Evolutionary conservation across 2,888 invertebrate genomes (phyloP).

Genomic region (Agrochola macilenta): DNA sequence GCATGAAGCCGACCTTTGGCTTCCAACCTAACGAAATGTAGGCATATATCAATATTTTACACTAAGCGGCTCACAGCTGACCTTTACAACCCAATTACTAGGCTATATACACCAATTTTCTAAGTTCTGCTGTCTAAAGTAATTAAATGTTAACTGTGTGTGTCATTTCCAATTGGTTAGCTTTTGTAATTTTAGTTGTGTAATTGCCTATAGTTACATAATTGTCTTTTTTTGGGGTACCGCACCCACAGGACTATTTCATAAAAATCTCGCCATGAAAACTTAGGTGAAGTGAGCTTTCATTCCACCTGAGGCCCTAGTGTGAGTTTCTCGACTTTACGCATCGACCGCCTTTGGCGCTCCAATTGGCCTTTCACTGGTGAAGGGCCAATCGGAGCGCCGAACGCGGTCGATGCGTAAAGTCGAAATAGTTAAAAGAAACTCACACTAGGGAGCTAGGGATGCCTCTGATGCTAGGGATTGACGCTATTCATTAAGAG

Average conservation of each 20-base stretch:
- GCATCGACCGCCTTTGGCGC: too few species aligned
- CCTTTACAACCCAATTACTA: constrained; percentile 35
- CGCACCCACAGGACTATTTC: neutral
- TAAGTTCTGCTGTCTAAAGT: constrained; percentile 4
- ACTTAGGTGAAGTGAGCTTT: too few species aligned
- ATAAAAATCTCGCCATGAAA: too few species aligned
- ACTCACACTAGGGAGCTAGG: too few species aligned
- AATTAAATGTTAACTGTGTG: constrained; percentile 35
- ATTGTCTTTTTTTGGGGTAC: constrained; percentile 1
- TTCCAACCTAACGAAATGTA: neutral
- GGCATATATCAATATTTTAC: constrained; percentile 7
- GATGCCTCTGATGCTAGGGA: too few species aligned
- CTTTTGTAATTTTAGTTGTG: constrained; percentile 11
- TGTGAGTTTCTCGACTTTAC: too few species aligned
- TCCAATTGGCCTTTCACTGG: too few species aligned
- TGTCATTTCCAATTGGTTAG: constrained; percentile 20
- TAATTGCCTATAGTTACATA: constrained; percentile 11
- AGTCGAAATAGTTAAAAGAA: too few species aligned
- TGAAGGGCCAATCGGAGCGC: too few species aligned
- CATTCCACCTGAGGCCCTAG: too few species aligned
- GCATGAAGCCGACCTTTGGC: neutral
- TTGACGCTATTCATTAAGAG: too few species aligned
- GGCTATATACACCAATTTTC: neutral
- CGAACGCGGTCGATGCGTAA: too few species aligned
- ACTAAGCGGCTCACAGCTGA: neutral